phyloP scores from a whole-genome alignment of 2,797 vertebrate species.

The Catamblyrhynchus diadema region DNA sequence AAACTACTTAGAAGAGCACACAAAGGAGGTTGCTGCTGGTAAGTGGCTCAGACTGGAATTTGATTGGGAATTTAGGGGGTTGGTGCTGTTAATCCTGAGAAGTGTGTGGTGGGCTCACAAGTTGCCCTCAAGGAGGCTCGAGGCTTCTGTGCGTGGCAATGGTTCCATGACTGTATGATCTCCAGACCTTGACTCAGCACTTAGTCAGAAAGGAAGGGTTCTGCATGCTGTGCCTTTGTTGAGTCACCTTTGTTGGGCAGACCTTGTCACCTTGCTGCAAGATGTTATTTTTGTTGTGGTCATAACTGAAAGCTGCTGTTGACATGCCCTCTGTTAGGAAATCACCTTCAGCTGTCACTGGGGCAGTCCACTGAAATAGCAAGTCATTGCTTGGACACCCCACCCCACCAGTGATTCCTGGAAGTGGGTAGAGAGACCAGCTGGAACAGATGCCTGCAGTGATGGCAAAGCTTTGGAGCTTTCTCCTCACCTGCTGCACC shows the following conservation, averaged over 20 bases:
- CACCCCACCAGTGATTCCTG: neutral
- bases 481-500: neutral
- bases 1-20: accelerated
- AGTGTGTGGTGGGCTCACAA: neutral
- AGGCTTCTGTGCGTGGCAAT: neutral
- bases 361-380: neutral
- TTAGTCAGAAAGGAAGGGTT: constrained; percentile 16
- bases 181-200: neutral
- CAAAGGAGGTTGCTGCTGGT: neutral
- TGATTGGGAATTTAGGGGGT: neutral
- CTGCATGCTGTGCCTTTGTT: neutral
- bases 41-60: neutral
- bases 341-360: neutral
- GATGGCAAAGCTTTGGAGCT: neutral
- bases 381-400: neutral
- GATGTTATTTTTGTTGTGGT: neutral
- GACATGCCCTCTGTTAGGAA: neutral
- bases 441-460: neutral
- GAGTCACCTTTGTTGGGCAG: neutral
- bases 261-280: neutral
- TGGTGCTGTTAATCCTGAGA: neutral
- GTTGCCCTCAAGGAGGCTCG: neutral
- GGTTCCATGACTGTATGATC: neutral
- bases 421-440: neutral
- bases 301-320: neutral